Evolutionary conservation across 2,113 vertebrate species (phyloP).

Genomic region (Sakesphorus luctuosus): DNA sequence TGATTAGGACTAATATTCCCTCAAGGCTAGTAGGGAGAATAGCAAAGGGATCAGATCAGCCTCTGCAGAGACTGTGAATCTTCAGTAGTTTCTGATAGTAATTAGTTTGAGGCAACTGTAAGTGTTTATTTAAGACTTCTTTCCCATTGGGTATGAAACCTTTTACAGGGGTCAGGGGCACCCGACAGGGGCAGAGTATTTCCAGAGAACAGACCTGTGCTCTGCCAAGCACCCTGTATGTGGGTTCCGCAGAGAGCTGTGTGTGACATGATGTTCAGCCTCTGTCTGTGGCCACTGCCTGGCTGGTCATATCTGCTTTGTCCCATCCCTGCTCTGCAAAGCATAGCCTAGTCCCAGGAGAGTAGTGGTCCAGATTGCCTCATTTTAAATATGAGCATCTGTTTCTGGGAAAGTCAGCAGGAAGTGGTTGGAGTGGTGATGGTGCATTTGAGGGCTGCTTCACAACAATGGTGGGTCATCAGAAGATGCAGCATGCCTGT

Average conservation of each 20-base stretch:
- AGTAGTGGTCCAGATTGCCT: neutral
- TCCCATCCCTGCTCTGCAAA: neutral
- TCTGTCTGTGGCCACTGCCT: neutral
- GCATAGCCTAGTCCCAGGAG: neutral
- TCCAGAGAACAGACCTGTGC: neutral
- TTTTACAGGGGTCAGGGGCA: neutral
- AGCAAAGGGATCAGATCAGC: neutral
- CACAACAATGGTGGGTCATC: neutral
- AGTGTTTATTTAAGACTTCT: neutral
- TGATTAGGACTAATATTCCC: neutral
- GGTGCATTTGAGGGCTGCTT: neutral
- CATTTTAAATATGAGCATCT: neutral
- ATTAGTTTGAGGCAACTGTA: neutral
- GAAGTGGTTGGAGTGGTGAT: neutral
- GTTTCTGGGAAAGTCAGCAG: neutral
- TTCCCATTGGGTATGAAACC: rapidly evolving
- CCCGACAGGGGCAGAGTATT: neutral
- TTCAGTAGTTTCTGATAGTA: rapidly evolving
- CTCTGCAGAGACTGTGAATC: rapidly evolving
- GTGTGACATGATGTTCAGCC: neutral
- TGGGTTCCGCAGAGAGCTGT: neutral
- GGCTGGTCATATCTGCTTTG: neutral
- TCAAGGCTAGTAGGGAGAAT: neutral
- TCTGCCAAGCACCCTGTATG: rapidly evolving
- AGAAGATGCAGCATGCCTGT: neutral